Conservation (phyloP, 2,888 invertebrate genomes). For the Parasteatoda lunata region DNA sequence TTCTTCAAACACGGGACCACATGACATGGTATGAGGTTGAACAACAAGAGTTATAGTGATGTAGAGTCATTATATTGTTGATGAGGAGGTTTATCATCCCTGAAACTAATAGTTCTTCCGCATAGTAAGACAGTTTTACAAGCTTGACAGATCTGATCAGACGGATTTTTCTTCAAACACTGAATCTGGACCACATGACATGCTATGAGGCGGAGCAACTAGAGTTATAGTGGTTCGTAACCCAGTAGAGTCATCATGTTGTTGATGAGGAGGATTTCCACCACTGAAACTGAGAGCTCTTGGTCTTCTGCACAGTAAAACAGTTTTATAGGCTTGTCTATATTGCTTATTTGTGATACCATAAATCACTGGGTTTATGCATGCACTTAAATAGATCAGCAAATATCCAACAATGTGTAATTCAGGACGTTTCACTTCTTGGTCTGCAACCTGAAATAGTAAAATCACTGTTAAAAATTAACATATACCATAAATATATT, state of each 20-base stretch:
- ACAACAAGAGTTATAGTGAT: too few relatives aligned
- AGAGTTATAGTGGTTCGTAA: conserved; percentile 64
- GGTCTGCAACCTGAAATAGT: conserved; percentile 66
- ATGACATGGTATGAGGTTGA: too few relatives aligned
- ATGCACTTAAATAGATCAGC: conserved; percentile 88
- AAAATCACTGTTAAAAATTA: neutral
- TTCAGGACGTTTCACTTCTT: conserved; percentile 70
- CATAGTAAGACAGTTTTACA: too few relatives aligned
- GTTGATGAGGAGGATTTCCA: conserved; percentile 54
- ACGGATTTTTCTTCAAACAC: conserved; percentile 66
- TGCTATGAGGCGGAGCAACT: conserved; percentile 53
- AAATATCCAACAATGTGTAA: conserved; percentile 83
- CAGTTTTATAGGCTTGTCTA: conserved; percentile 88
- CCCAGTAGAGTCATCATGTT: conserved; percentile 64
- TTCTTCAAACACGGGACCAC: too few relatives aligned
- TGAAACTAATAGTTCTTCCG: too few relatives aligned
- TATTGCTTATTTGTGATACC: conserved; percentile 95
- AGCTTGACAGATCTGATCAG: neutral
- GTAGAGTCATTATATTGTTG: too few relatives aligned
- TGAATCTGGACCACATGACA: conserved; percentile 60
- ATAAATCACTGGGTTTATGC: conserved; percentile 94
- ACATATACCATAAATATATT: too few relatives aligned
- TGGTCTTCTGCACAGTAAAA: conserved; percentile 77
- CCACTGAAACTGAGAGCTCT: conserved; percentile 64
- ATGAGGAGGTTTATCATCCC: too few relatives aligned